A percentile compares a stretch with the other conserved stretches of the same genome.
These are phyloP conservation scores for Tringa solitaria DNA, from an alignment of 2,113 vertebrate species.

Conservation along the genomic window DNA sequence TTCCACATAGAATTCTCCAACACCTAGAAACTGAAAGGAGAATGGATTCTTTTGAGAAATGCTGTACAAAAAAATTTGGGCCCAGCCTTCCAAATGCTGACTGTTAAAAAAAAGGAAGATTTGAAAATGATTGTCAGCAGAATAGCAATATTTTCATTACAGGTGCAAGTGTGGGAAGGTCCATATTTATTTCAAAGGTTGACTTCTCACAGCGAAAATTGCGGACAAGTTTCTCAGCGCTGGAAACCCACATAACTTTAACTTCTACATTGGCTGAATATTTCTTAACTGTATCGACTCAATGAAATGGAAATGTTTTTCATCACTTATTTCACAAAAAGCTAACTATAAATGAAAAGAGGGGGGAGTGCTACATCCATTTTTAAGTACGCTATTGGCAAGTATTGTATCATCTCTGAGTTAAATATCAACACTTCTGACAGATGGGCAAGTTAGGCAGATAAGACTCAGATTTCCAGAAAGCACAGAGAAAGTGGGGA, in stretches of 20 bases:
- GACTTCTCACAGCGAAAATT: background rate
- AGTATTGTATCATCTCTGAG: background rate
- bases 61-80: background rate
- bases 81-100: background rate
- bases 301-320: background rate
- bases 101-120: background rate
- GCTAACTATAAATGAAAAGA: background rate
- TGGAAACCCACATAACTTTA: background rate
- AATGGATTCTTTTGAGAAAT: background rate
- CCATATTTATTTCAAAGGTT: background rate
- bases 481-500: background rate
- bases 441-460: background rate
- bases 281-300: background rate
- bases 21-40: background rate
- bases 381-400: background rate
- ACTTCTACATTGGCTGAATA: background rate
- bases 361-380: background rate
- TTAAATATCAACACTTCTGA: background rate
- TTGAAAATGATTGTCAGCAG: background rate
- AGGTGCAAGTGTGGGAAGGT: background rate
- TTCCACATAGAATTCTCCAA: conserved; percentile 4
- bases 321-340: background rate
- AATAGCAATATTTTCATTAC: background rate
- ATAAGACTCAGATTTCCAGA: background rate
- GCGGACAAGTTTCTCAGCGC: background rate